Base-by-base conservation (phyloP, 2,888 invertebrate genomes). In the Amiota minor region DNA sequence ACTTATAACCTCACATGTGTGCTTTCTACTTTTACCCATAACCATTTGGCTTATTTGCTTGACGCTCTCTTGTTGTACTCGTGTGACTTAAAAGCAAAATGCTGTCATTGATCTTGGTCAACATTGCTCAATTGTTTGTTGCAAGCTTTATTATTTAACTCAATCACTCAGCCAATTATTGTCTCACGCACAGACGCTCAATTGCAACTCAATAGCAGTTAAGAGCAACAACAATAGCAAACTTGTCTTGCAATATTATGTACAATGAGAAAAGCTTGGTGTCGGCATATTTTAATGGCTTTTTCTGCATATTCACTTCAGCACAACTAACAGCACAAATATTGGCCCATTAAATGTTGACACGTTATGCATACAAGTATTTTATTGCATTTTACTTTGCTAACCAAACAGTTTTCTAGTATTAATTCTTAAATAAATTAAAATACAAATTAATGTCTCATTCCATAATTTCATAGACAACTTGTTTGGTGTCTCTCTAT, bases 61-160 rank as follows among this genome's bases (percentile, higher is more conserved):
- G 2, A 16, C 56, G n/a, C 18, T 56, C 12, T 56, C 12, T 56
- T 20, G 14, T 56, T 47, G 12, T 10, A 18, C n/a, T n/a, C n/a
- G n/a, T 35, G 47, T 46, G n/a, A 61, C 56, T 70, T 76, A 74
- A 74, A 72, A 74, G 74, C 76, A 76, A 76, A 75, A 71, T 62
- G 74, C 74, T 74, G 74, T 76, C 76, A 74, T 74, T 72, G 76
- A 76, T 76, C 74, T 73, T 73, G 71, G 72, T 74, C 64, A 55
- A 68, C n/a, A 68, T 49, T 50, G 65, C 53, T 16, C 9, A 45
- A 35, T 35, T 35, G 35, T 35, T 35, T 35, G 35, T 35, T 35
- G 6, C 35, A 35, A 35, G 6, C 35, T 35, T 35, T 35, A 35
- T 35, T 35, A 35, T 35, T 35, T 35, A 35, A 35, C 23, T 23